A percentile compares a stretch with the other conserved stretches of the same genome.
phyloP scores from a whole-genome alignment of 2,888 invertebrate genomes.

The Diplazon laetatorius region DNA sequence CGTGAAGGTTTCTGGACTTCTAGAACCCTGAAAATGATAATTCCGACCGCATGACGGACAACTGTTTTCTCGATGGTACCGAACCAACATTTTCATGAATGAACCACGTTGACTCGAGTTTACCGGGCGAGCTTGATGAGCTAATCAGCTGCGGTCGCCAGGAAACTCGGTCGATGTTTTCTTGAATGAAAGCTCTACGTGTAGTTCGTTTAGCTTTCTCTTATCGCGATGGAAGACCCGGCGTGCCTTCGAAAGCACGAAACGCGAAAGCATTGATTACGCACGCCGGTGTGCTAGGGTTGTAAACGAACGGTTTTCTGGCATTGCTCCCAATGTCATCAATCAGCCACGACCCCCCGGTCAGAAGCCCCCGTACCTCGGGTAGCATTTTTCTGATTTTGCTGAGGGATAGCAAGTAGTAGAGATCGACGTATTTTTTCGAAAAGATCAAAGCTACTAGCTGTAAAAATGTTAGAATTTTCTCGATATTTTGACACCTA shows the following conservation, averaged over 20 bases:
- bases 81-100: conserved; percentile 14
- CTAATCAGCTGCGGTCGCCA: conserved; percentile 38
- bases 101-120: conserved; percentile 9
- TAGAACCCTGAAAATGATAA: too few species aligned
- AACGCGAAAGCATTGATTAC: conserved; percentile 56
- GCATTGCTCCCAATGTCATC: conserved; percentile 64
- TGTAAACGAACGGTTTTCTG: conserved; percentile 51
- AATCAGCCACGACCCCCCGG: conserved; percentile 61
- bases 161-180: conserved; percentile 24
- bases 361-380: conserved; percentile 33
- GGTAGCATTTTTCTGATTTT: background rate
- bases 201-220: conserved; percentile 39
- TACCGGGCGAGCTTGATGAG: background rate
- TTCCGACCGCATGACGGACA: background rate
- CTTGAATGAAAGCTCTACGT: conserved; percentile 53
- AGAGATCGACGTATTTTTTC: too few species aligned
- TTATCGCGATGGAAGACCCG: conserved; percentile 50
- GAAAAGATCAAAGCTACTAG: too few species aligned
- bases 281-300: conserved; percentile 12
- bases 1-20: too few species aligned
- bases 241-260: conserved; percentile 36
- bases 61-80: too few species aligned
- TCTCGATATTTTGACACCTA: too few species aligned
- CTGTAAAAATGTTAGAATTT: too few species aligned
- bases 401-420: too few species aligned